These are phyloP conservation scores for Puffinus mauretanicus DNA, from an alignment of 2,113 vertebrate genomes.

Conservation along the genomic window DNA sequence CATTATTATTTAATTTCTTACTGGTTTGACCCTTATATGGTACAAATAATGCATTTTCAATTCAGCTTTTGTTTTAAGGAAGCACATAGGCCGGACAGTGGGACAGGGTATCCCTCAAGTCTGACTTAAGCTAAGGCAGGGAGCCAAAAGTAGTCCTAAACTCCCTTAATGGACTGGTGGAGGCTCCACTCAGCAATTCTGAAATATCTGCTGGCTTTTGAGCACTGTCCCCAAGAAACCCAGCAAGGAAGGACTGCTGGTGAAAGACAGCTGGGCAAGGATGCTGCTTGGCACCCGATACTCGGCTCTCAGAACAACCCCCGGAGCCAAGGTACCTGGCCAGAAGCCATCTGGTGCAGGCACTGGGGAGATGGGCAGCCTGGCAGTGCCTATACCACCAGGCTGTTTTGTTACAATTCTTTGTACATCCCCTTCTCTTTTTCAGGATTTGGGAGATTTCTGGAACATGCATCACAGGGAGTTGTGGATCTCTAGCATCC, in stretches of 20 bases:
- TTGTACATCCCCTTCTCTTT: neutral
- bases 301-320: neutral
- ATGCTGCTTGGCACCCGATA: neutral
- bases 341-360: neutral
- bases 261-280: neutral
- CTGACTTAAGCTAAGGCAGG: neutral
- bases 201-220: neutral
- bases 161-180: neutral
- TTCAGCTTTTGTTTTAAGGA: neutral
- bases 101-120: neutral
- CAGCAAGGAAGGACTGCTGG: neutral
- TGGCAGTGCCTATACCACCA: accelerated
- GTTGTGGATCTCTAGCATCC: neutral
- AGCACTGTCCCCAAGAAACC: neutral
- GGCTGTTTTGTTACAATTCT: neutral
- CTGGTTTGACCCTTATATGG: neutral
- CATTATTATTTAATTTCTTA: neutral
- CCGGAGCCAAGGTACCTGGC: neutral
- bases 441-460: neutral
- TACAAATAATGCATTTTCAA: neutral
- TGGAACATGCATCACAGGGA: neutral
- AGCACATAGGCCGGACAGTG: neutral
- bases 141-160: neutral
- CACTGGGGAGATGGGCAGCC: neutral
- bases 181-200: neutral